Conservation (phyloP, 1,140 invertebrate genomes). For the Trichonephila clavipes region DNA sequence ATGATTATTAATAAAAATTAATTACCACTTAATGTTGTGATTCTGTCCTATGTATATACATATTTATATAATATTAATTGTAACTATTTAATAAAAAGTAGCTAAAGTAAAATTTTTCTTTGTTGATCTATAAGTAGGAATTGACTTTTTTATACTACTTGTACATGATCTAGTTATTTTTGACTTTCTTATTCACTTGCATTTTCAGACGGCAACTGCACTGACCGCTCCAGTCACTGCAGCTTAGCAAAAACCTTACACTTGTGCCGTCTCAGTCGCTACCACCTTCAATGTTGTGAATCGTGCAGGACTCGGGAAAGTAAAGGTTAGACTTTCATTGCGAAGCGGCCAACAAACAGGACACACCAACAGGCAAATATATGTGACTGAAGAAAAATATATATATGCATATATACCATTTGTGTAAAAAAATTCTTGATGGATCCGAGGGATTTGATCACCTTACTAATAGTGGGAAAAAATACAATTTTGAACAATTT, state of each 20-base stretch:
- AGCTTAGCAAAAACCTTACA: conserved; percentile 90
- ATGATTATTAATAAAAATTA: no score
- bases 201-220: conserved; percentile 85
- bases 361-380: conserved; percentile 14
- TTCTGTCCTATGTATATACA: no score
- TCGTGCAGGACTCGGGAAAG: conserved; percentile 83
- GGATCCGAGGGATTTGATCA: not conserved
- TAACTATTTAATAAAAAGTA: no score
- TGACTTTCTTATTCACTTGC: not conserved
- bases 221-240: conserved; percentile 89
- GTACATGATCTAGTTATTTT: no score
- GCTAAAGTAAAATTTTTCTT: no score
- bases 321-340: conserved; percentile 48
- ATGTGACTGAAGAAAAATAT: conserved; percentile 33
- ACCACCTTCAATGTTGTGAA: conserved; percentile 91
- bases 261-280: conserved; percentile 89
- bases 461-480: not conserved
- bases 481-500: not conserved
- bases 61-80: no score
- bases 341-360: not conserved
- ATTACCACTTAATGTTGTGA: no score
- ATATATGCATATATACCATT: conserved; percentile 31
- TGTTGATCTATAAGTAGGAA: no score
- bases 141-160: no score
- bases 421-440: not conserved